phyloP scores from a whole-genome alignment of 2,888 invertebrate genomes.

The Abscondita cerata region DNA sequence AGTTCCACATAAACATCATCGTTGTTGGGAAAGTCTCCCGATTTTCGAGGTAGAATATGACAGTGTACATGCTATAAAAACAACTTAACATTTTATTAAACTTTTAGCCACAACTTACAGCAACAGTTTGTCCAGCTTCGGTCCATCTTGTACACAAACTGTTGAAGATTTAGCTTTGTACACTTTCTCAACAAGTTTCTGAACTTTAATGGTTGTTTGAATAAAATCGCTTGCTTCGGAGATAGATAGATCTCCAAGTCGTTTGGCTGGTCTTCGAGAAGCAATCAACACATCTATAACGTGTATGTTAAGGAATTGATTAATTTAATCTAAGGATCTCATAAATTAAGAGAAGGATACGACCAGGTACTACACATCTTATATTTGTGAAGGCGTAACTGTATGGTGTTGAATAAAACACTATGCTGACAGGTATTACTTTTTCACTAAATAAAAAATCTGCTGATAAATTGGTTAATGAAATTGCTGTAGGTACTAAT shows the following conservation, averaged over 20 bases:
- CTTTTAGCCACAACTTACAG: constrained; percentile 61
- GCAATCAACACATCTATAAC: constrained; percentile 76
- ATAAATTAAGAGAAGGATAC: constrained; percentile 58
- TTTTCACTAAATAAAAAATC: constrained; percentile 66
- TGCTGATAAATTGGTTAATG: constrained; percentile 37
- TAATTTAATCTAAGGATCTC: too few species aligned
- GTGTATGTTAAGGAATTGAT: neutral
- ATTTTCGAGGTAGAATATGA: constrained; percentile 82
- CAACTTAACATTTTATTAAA: neutral
- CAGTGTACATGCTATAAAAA: constrained; percentile 82
- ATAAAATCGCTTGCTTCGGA: constrained; percentile 81
- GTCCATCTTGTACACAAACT: constrained; percentile 86
- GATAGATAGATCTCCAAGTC: constrained; percentile 70
- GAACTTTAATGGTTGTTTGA: constrained; percentile 67
- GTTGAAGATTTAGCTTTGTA: constrained; percentile 74
- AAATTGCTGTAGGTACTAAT: constrained; percentile 38
- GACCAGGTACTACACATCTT: constrained; percentile 81
- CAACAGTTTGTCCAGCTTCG: constrained; percentile 88
- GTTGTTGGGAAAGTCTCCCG: constrained; percentile 79
- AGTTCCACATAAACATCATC: constrained; percentile 81
- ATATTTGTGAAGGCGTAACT: constrained; percentile 90
- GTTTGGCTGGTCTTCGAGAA: constrained; percentile 68
- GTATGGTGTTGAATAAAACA: constrained; percentile 75
- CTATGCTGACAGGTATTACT: constrained; percentile 64
- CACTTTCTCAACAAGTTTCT: constrained; percentile 71